Conservation (phyloP, 2,113 vertebrate genomes). For the Chaenogobius annularis region DNA sequence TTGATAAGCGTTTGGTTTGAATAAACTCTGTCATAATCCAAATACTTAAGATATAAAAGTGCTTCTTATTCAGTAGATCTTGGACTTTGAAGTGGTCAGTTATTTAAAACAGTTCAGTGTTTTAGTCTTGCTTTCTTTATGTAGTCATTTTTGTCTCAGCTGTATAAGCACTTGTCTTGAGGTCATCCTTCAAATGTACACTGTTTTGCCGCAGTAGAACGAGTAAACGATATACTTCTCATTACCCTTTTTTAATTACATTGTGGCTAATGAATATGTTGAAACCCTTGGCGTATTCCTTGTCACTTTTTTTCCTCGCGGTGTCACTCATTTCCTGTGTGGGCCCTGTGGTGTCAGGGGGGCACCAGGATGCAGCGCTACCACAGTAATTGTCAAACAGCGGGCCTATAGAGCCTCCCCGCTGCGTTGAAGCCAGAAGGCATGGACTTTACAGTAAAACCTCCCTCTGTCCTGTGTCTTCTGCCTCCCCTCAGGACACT, state of each 20-base stretch:
- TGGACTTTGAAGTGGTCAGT: too few species aligned
- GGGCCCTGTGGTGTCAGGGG: constrained; percentile 37
- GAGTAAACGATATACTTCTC: background rate
- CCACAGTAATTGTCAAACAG: constrained; percentile 60
- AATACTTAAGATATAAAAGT: too few species aligned
- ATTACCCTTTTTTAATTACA: background rate
- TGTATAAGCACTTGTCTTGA: background rate
- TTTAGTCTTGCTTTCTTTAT: background rate
- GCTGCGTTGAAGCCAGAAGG: constrained; percentile 45
- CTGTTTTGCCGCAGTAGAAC: background rate
- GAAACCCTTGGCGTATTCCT: background rate
- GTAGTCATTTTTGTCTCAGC: background rate
- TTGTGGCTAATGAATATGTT: constrained; percentile 13
- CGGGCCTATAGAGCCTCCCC: constrained; percentile 46
- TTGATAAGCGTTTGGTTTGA: too few species aligned
- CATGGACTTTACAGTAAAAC: constrained; percentile 40
- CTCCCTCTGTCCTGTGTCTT: constrained; percentile 23
- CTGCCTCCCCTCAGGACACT: constrained; percentile 33
- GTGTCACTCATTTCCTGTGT: constrained; percentile 33
- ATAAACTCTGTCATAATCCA: too few species aligned
- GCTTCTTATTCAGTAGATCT: too few species aligned
- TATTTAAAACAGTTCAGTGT: background rate
- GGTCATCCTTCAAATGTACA: background rate
- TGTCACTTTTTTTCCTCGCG: background rate
- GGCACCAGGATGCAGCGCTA: constrained; percentile 56